Base-by-base conservation (phyloP, 1,140 invertebrate genomes). In the Lucilia cuprina region DNA sequence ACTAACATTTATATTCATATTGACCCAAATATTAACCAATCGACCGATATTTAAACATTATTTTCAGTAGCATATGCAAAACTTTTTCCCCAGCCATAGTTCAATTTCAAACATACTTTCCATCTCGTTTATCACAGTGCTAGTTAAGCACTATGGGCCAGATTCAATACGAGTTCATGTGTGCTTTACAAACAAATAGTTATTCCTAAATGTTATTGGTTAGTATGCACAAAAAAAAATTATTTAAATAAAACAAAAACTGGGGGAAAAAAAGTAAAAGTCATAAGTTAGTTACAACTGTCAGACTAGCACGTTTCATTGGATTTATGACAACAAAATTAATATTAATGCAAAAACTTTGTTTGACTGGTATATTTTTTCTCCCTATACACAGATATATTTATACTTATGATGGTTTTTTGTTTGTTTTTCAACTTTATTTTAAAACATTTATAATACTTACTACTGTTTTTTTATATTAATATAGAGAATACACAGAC, bases 321-420 rank as follows among this genome's bases (percentile, higher is more conserved):
- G 88, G 87, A 88, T 87, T 88, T 88, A 88, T 88, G 88, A 88
- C 86, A 88, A 86, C 88, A 85, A 87, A 88, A 88, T 88, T 88
- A 88, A 88, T 88, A 88, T 88, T 88, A 88, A 88, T 88, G 88
- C 85, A 85, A 74, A 86, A 87, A 88, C 87, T 84, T 87, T 82
- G 75, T 80, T 77, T 78, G 84, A 83, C 87, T 19, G 17, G 65
- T 2, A 30, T 30, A 2, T 30, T 9, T 70, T 70, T 2, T 41
- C 12, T 85, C 84, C 84, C 41, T 84, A 49, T 55, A 41, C 10
- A 41, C 10, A 41, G 7, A 41, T 41, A 41, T 41, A 41, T 41
- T 5, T 41, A 41, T 8, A 41, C 35, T 5, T 41, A 82, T n/a
- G n/a, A n/a, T n/a, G n/a, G n/a, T 82, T 65, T 82, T 14, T 83